Conservation (phyloP, 53 echinoderm and acorn worm species). For the Holothuria leucospilota region DNA sequence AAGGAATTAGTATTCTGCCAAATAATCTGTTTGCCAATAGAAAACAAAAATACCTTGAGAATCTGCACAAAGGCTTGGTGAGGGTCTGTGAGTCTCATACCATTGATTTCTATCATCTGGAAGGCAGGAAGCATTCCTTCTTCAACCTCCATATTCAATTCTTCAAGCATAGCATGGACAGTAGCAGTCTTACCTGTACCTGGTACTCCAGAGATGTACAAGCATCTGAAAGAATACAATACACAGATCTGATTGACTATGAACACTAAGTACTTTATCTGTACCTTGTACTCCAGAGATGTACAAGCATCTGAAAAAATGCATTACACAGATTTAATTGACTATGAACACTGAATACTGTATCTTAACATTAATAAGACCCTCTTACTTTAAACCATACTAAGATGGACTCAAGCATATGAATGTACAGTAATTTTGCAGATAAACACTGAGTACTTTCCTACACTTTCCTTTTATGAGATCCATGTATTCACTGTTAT, state of each 20-base stretch:
- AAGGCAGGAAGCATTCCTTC: constrained; percentile 75
- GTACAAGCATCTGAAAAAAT: constrained; percentile 82
- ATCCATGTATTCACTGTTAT: no score
- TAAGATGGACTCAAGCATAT: no score
- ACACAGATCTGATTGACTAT: neutral
- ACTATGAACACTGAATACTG: constrained; percentile 64
- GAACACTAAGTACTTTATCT: constrained; percentile 89
- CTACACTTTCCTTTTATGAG: no score
- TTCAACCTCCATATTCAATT: constrained; percentile 68
- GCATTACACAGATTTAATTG: no score
- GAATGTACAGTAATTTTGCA: no score
- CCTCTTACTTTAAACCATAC: no score
- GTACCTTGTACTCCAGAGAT: constrained; percentile 98
- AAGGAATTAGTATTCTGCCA: no score
- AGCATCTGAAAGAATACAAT: constrained; percentile 62
- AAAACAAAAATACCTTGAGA: constrained; percentile 75
- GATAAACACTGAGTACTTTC: no score
- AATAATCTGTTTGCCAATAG: neutral
- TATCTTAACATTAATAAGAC: no score
- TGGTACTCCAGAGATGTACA: constrained; percentile 99
- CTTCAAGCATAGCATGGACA: constrained; percentile 83
- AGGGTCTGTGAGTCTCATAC: constrained; percentile 94
- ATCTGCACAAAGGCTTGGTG: constrained; percentile 98
- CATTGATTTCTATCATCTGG: constrained; percentile 89
- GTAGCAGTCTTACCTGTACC: constrained; percentile 99